Base-by-base conservation (phyloP, 2,888 invertebrate genomes). In the Platerodrilus igneus region DNA sequence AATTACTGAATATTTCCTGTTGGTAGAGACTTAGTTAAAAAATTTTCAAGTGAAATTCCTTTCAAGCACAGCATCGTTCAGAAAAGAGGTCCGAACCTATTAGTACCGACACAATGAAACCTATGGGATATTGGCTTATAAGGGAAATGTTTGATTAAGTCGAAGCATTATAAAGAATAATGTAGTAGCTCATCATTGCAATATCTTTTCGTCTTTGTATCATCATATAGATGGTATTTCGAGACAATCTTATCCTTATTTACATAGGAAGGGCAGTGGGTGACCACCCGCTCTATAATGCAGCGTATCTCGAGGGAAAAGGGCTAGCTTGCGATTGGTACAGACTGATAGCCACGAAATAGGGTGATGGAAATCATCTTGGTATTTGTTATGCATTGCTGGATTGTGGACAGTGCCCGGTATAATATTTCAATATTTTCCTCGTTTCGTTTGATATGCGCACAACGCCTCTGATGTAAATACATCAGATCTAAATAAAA, bases 371-470 rank as follows among this genome's bases (percentile, higher is more conserved):
- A 60, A 61, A 63, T 63, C 61, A 64, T 63, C 62, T 60, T 55
- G 58, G 56, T 65, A 65, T 66, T 66, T 66, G 65, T 64, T 66
- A 66, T 66, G 66, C 66, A 66, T 66, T 66, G 66, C 62, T 62
- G 61, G 59, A 58, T 59, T 60, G 64, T 65, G 65, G 65, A 64
- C 66, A 65, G 56, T 62, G 64, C 57, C 59, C 62, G 59, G 65
- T 61, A 66, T 66, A 66, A 66, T 66, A 66, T 66, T 66, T 66
- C 65, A 66, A 66, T 66, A 66, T 66, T 66, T 62, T 62, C 53
- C 50, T 48, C 45, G 47, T 50, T 47, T 33, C 45, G 45, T 37
- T 45, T 43, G 45, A 50, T 45, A 50, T 46, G 47, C 43, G 47
- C 27, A 36, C 45, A 43, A 48, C 50, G 50, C 50, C 47, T 50